Conservation (phyloP, 2,888 invertebrate species). For the Monochamus alternatus region DNA sequence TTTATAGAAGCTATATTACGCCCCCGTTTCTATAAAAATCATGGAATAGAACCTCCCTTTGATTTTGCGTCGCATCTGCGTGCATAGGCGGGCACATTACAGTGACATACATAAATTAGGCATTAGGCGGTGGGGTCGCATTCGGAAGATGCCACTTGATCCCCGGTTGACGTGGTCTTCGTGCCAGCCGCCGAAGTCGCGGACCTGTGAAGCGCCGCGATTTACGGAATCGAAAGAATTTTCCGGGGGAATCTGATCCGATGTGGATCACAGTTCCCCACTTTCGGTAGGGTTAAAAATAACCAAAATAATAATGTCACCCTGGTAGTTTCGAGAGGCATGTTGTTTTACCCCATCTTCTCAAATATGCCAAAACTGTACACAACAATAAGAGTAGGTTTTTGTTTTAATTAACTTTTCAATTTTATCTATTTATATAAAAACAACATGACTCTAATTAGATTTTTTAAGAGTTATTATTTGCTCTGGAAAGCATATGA, state of each 20-base stretch:
- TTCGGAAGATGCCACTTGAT: conserved; percentile 46
- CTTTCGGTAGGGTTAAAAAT: background rate
- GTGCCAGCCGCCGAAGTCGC: conserved; percentile 44
- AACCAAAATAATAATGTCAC: too few species aligned
- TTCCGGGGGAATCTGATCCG: background rate
- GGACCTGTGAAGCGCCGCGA: conserved; percentile 28
- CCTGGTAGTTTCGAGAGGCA: too few species aligned
- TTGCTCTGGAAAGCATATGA: too few species aligned
- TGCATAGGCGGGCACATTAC: conserved; percentile 43
- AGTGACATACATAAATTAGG: conserved; percentile 54
- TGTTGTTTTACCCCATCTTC: too few species aligned
- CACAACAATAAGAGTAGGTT: too few species aligned
- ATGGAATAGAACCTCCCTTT: background rate
- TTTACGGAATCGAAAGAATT: conserved; percentile 35
- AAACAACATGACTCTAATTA: too few species aligned
- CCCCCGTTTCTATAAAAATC: background rate
- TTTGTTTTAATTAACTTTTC: too few species aligned
- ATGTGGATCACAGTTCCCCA: background rate
- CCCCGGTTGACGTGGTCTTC: conserved; percentile 37
- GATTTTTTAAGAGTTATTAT: too few species aligned
- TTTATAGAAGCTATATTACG: background rate
- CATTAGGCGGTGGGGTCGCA: conserved; percentile 49
- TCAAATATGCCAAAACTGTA: too few species aligned
- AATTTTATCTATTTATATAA: too few species aligned
- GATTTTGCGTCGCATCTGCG: conserved; percentile 28